Base-by-base conservation (phyloP, 1,140 invertebrate genomes). In the Nephila pilipes region DNA sequence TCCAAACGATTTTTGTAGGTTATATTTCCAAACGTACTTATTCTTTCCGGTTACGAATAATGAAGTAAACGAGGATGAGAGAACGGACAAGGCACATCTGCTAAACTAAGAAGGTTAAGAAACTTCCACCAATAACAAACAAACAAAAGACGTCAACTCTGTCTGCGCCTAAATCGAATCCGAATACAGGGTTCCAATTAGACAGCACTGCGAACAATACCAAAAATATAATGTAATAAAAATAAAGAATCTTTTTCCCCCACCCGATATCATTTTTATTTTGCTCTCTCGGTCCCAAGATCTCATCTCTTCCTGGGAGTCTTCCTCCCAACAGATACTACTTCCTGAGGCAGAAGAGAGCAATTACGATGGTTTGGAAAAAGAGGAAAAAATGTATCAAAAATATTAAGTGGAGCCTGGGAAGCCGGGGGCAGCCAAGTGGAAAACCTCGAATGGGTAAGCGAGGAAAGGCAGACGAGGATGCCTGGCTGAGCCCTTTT, bases 351-450 rank as follows among this genome's bases (percentile, higher is more conserved):
- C 69, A 75, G 69, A 75, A 75, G 69, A 75, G 69, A 75, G 69
- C 69, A 75, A 75, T 75, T 75, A 75, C 69, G 29, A 29, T 32
- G 69, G 29, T 46, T 46, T 75, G 69, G 32, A 75, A 75, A 60
- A 60, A 60, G 58, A 60, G 54, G 54, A 22, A 60, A 65, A 75
- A 75, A 75, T 75, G 69, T 75, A 75, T 75, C 69, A 75, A 75
- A 75, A 75, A 75, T 75, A 75, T 75, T 75, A 29, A 75, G 32
- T 25, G 69, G 32, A 36, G 29, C 18, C 32, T 75, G 63, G 63
- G 63, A 65, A 65, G 63, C 63, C 32, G 69, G 69, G 69, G 18
- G 69, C 69, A 75, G 69, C 32, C 69, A 75, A 75, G 69, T 75
- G 69, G 69, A 75, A 75, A 75, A 75, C 69, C 29, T 75, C 69